Percentiles rank a stretch among this genome's conserved stretches.
These are phyloP conservation scores for Operophtera brumata DNA, from an alignment of 2,888 invertebrate genomes.

Conservation along the genomic window DNA sequence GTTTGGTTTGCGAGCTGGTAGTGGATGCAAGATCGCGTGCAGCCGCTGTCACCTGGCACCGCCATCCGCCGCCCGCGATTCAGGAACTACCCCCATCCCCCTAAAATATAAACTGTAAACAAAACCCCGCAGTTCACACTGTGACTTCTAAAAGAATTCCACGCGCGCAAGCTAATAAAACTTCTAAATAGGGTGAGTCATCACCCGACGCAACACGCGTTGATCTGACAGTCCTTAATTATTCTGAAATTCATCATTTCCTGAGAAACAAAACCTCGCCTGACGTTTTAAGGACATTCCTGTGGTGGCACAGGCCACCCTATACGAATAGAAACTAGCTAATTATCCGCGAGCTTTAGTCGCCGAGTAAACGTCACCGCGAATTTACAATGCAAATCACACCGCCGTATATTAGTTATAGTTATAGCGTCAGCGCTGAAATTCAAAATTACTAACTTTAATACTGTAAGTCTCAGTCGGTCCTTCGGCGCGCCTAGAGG, in stretches of 20 bases:
- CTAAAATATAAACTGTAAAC: conserved; percentile 59
- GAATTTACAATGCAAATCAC: conserved; percentile 80
- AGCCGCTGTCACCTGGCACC: conserved; percentile 77
- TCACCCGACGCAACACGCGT: conserved; percentile 44
- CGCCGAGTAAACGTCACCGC: conserved; percentile 69
- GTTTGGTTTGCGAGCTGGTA: conserved; percentile 52
- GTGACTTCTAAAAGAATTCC: conserved; percentile 39
- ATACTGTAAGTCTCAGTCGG: conserved; percentile 76
- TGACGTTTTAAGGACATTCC: conserved; percentile 64
- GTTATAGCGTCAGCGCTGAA: conserved; percentile 74
- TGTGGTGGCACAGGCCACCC: conserved; percentile 53
- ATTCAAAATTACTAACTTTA: conserved; percentile 79
- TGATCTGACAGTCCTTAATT: conserved; percentile 49
- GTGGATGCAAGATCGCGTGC: conserved; percentile 75
- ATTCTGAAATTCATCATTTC: conserved; percentile 32
- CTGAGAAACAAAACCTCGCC: conserved; percentile 43
- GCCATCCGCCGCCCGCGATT: conserved; percentile 59
- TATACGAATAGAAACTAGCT: conserved; percentile 77
- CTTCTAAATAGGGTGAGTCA: conserved; percentile 42
- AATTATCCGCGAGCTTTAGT: conserved; percentile 78
- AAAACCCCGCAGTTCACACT: conserved; percentile 49
- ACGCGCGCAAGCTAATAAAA: conserved; percentile 44
- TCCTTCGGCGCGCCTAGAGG: conserved; percentile 69
- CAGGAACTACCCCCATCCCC: conserved; percentile 67
- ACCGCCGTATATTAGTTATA: conserved; percentile 76